Evolutionary conservation across 2,797 vertebrate genomes (phyloP), one percentile per base, ranked within the genome.

Genomic region (Astyanax mexicanus): DNA sequence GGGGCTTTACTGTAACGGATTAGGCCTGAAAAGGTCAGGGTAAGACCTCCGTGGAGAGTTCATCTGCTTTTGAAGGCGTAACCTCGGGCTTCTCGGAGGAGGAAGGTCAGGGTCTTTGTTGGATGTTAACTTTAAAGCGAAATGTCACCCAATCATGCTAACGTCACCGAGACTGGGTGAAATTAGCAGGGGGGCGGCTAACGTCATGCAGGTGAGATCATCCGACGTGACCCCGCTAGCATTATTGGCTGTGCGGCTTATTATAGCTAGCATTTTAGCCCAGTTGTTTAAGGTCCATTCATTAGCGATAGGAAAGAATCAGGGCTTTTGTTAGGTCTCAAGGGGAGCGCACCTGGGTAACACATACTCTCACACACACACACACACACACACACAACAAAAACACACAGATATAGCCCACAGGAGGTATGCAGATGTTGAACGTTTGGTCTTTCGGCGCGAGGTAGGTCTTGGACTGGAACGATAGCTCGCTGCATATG

Each of bases 361-460:
- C 69, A 57, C n/a, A 71, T 51, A 57, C 66, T 80, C 87, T 86
- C 78, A 81, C 8, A 54, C n/a, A 25, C 11, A 58, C 17, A 83
- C 72, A 85, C 80, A 17, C 64, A 47, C 25, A 66, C 42, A 47
- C 25, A 67, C 17, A 57, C 25, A 57, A 32, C 29, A 32, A 32
- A 32, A 32, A 6, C 51, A 54, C 51, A 25, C 21, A 23, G 66
- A 67, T 35, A 79, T 49, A 55, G 75, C 76, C 85, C 88, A 89
- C 92, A 93, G 90, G 91, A 91, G 92, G 92, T 89, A 81, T 79
- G 80, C 93, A 93, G 91, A 93, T 93, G 92, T 94, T 90, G 89
- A 73, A 75, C 73, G 77, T 42, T 78, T 42, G 84, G 85, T 86
- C 87, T 88, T 72, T 79, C n/a, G 76, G 80, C 85, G 82, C 88